Evolutionary conservation across 2,888 invertebrate genomes (phyloP).

Genomic region (Aromia moschata): DNA sequence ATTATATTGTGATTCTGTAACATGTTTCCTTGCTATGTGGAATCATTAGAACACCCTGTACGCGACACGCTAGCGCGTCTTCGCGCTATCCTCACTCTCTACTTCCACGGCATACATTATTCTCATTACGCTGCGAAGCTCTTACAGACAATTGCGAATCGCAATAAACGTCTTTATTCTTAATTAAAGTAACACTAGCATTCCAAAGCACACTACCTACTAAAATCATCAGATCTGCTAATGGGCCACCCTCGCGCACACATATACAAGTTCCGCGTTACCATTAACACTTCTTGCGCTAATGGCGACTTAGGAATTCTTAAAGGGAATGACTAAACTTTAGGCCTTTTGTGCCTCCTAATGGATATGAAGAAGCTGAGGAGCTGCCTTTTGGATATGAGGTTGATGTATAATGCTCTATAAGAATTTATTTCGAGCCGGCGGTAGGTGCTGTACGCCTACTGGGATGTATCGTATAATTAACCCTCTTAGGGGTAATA

Average conservation of each 20-base stretch:
- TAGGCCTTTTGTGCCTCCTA: slow-evolving; percentile 59
- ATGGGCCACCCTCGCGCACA: slow-evolving; percentile 49
- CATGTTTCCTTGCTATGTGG: too few species aligned
- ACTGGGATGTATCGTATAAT: slow-evolving; percentile 17
- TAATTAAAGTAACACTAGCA: slow-evolving; percentile 60
- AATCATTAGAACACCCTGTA: too few species aligned
- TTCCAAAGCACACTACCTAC: slow-evolving; percentile 53
- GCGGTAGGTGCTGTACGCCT: slow-evolving; percentile 4
- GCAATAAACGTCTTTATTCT: slow-evolving; percentile 60
- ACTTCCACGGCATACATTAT: slow-evolving; percentile 55
- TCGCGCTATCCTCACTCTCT: slow-evolving; percentile 41
- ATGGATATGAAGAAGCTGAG: slow-evolving; percentile 55
- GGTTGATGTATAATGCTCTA: slow-evolving; percentile 48
- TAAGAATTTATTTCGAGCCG: slow-evolving; percentile 40
- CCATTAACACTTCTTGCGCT: slow-evolving; percentile 54
- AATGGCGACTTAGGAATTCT: slow-evolving; percentile 61
- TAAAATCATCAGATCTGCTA: slow-evolving; percentile 58
- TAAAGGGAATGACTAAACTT: slow-evolving; percentile 63
- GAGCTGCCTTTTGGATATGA: slow-evolving; percentile 48
- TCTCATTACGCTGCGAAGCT: slow-evolving; percentile 56
- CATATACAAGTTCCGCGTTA: slow-evolving; percentile 52
- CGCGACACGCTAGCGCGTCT: slow-evolving; percentile 19
- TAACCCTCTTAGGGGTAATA: not conserved
- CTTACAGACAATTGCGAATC: slow-evolving; percentile 59
- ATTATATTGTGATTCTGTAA: too few species aligned